Evolutionary conservation across 2,888 invertebrate species (phyloP).

Genomic region (Hetaerina titia): DNA sequence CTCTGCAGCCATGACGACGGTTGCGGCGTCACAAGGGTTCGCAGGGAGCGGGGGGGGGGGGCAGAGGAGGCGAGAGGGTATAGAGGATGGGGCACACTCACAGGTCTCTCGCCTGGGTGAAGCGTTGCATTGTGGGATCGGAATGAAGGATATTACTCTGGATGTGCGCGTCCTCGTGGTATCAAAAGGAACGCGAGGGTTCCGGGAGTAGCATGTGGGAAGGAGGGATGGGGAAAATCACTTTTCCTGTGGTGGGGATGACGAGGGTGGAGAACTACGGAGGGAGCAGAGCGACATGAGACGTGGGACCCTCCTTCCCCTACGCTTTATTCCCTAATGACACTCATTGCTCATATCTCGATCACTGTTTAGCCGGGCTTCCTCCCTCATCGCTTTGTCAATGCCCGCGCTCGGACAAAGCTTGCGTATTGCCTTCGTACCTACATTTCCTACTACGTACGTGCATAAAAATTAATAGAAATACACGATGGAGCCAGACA

Average conservation of each 20-base stretch:
- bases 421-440: neutral
- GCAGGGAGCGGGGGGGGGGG: neutral
- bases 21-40: neutral
- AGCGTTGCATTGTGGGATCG: conserved; percentile 47
- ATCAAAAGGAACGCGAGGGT: neutral
- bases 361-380: neutral
- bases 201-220: neutral
- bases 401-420: neutral
- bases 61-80: neutral
- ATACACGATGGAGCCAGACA: no score
- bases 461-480: neutral
- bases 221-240: neutral
- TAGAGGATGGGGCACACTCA: neutral
- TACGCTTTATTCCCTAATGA: conserved; percentile 59
- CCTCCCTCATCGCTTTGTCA: neutral
- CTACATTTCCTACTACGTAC: neutral
- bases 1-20: neutral
- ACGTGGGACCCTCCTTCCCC: neutral
- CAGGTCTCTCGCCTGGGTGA: conserved; percentile 19
- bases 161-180: neutral
- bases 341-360: conserved; percentile 56
- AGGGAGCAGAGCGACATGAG: neutral
- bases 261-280: neutral
- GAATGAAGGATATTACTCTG: conserved; percentile 55
- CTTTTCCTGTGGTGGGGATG: neutral